A percentile compares a stretch with the other conserved stretches of the same genome.
These are phyloP conservation scores for Lasioglossum albipes DNA, from an alignment of 1,140 invertebrate genomes.

Conservation along the genomic window DNA sequence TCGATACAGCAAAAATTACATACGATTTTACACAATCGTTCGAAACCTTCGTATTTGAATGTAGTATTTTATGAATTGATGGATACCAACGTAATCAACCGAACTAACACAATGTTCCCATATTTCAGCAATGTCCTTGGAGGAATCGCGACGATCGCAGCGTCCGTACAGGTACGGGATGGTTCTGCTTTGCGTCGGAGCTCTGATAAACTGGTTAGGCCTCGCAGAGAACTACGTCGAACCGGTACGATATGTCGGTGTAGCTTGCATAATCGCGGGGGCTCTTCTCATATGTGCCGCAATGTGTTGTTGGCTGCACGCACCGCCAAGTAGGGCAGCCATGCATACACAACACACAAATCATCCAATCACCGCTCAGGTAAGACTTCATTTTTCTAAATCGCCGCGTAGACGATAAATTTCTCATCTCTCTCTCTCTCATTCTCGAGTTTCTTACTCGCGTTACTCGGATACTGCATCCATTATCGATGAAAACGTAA, in stretches of 20 bases:
- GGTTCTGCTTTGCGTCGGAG: slow-evolving; percentile 87
- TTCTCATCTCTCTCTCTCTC: too few relatives aligned
- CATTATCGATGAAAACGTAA: background rate
- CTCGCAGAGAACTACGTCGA: slow-evolving; percentile 87
- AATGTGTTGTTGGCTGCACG: slow-evolving; percentile 88
- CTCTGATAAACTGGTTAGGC: slow-evolving; percentile 88
- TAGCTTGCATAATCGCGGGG: slow-evolving; percentile 87
- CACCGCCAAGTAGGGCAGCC: slow-evolving; percentile 79
- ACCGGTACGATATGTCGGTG: slow-evolving; percentile 87
- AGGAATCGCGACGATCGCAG: slow-evolving; percentile 84
- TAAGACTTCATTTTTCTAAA: slow-evolving; percentile 51
- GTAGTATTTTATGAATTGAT: too few relatives aligned
- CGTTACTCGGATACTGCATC: background rate
- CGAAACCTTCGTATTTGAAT: too few relatives aligned
- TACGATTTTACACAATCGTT: too few relatives aligned
- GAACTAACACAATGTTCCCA: too few relatives aligned
- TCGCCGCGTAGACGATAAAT: background rate
- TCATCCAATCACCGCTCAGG: slow-evolving; percentile 76
- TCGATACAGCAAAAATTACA: too few relatives aligned
- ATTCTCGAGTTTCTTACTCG: too few relatives aligned
- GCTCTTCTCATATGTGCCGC: slow-evolving; percentile 87
- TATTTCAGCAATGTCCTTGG: slow-evolving; percentile 83
- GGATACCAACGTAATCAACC: too few relatives aligned
- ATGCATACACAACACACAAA: slow-evolving; percentile 69
- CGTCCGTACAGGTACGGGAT: slow-evolving; percentile 88